These are phyloP conservation scores for Drosophila kohkoa DNA, from an alignment of 1,140 invertebrate genomes.

Conservation along the genomic window DNA sequence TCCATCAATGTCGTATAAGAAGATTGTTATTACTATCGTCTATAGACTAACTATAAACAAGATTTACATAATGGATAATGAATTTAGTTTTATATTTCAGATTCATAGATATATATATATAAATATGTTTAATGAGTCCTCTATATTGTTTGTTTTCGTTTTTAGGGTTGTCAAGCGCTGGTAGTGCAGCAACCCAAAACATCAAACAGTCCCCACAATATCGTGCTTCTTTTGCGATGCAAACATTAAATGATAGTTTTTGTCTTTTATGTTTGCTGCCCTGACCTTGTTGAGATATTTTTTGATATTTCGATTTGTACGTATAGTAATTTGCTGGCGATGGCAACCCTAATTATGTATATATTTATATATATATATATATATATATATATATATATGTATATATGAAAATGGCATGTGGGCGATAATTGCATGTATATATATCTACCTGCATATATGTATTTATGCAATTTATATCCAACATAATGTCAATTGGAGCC, in stretches of 20 bases:
- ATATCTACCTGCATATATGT: background rate
- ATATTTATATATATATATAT: slow-evolving; percentile 9
- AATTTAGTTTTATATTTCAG: slow-evolving; percentile 34
- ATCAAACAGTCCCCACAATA: background rate
- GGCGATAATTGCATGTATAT: slow-evolving; percentile 13
- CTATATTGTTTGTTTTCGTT: slow-evolving; percentile 48
- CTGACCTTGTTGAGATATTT: background rate
- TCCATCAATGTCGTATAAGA: background rate
- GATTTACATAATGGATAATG: slow-evolving; percentile 11
- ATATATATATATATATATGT: background rate
- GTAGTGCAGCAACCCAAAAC: background rate
- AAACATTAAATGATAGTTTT: background rate
- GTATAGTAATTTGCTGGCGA: background rate
- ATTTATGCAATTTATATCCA: background rate
- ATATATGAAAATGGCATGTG: slow-evolving; percentile 4
- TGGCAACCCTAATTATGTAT: slow-evolving; percentile 39
- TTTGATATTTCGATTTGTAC: background rate
- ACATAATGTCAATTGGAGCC: background rate
- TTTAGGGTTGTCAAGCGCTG: slow-evolving; percentile 67
- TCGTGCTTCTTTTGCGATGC: background rate
- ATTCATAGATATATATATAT: slow-evolving; percentile 23
- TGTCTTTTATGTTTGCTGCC: background rate
- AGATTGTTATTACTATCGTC: slow-evolving; percentile 6
- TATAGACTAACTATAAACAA: slow-evolving; percentile 3
- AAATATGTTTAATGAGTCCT: slow-evolving; percentile 7